A percentile compares a stretch with the other conserved stretches of the same genome.
phyloP scores from a whole-genome alignment of 2,113 vertebrate species.

The Nannobrachium achirus region DNA sequence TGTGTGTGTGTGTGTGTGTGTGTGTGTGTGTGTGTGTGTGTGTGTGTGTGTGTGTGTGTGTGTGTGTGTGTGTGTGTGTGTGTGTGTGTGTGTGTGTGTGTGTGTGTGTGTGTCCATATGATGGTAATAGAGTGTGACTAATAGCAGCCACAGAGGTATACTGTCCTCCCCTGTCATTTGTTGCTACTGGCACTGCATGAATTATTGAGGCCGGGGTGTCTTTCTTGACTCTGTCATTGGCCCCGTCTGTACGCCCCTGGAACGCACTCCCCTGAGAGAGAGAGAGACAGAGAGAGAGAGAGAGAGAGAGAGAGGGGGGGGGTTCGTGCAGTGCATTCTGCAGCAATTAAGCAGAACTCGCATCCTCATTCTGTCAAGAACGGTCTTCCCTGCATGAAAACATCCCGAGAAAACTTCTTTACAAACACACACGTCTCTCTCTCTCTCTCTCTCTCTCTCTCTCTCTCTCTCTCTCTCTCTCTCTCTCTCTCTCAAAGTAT shows the following conservation, averaged over 20 bases:
- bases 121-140: constrained; percentile 89
- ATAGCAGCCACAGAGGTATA: constrained; percentile 84
- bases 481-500: too few relatives aligned
- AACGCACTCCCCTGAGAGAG: constrained; percentile 48
- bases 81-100: neutral
- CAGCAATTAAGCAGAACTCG: constrained; percentile 73
- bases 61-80: constrained; percentile 6
- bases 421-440: constrained; percentile 44
- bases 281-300: neutral
- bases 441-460: constrained; percentile 21
- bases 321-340: constrained; percentile 63
- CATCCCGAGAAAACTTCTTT: constrained; percentile 37
- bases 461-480: neutral
- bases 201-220: constrained; percentile 90
- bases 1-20: constrained; percentile 16
- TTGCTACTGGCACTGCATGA: constrained; percentile 90
- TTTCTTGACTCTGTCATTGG: constrained; percentile 75
- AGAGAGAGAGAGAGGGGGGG: neutral
- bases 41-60: constrained; percentile 6
- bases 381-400: constrained; percentile 66
- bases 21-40: constrained; percentile 9
- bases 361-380: constrained; percentile 83
- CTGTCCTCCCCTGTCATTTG: constrained; percentile 82
- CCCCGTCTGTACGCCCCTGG: constrained; percentile 43
- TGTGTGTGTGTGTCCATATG: constrained; percentile 69